These are phyloP conservation scores for Nycticebus coucang DNA, from an alignment of 2,113 vertebrate species.

Conservation along the genomic window DNA sequence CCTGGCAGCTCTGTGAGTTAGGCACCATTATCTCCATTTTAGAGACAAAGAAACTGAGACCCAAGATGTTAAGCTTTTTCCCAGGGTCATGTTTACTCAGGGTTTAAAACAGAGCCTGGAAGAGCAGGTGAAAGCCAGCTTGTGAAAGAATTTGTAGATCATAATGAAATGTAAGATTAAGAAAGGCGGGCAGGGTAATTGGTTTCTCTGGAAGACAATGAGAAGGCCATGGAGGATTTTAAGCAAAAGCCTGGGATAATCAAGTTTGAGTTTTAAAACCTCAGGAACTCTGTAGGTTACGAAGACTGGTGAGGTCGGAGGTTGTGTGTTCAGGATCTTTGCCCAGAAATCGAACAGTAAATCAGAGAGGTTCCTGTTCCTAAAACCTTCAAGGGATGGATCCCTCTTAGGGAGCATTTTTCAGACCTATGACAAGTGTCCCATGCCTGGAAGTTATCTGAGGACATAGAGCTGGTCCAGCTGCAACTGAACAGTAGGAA, in stretches of 20 bases:
- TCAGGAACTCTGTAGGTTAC: not conserved
- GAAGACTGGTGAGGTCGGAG: not conserved
- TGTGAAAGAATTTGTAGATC: not conserved
- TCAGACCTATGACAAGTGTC: not conserved
- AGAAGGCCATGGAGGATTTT: not conserved
- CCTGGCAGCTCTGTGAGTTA: not conserved
- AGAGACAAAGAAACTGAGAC: not conserved
- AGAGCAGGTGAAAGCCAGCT: too few relatives aligned
- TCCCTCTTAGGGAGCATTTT: not conserved
- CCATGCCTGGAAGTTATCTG: not conserved
- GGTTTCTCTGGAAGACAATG: not conserved
- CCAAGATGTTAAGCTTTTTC: not conserved
- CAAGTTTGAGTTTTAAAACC: not conserved
- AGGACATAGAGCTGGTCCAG: not conserved
- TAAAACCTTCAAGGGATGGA: fast-evolving
- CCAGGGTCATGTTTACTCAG: not conserved
- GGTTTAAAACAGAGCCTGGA: not conserved
- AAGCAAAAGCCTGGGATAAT: not conserved
- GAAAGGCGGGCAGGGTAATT: not conserved
- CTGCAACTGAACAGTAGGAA: not conserved
- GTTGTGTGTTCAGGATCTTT: too few relatives aligned
- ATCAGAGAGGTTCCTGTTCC: not conserved
- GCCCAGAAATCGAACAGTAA: not conserved
- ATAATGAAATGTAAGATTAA: not conserved
- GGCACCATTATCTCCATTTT: not conserved